These are phyloP conservation scores for Poeciliopsis infans DNA, from an alignment of 2,797 vertebrate genomes.

Conservation along the genomic window DNA sequence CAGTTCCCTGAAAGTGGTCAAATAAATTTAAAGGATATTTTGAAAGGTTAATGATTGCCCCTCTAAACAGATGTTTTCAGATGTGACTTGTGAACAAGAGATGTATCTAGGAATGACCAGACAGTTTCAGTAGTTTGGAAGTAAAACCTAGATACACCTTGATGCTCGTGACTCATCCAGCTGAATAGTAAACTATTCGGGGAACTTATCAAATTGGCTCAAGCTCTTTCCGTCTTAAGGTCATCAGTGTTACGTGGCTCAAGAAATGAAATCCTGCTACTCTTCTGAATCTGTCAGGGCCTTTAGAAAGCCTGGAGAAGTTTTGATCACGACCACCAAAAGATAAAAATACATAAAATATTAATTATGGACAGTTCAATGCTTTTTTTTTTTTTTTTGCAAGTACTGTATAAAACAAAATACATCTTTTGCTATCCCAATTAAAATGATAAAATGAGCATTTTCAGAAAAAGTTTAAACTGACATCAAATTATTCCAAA, in stretches of 20 bases:
- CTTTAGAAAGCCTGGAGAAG: background rate
- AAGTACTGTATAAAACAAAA: background rate
- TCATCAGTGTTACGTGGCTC: background rate
- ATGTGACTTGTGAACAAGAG: background rate
- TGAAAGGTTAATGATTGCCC: background rate
- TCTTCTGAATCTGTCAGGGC: background rate
- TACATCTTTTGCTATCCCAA: background rate
- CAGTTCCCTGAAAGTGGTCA: background rate
- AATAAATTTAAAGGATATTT: background rate
- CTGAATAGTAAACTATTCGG: background rate
- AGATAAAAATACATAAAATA: background rate
- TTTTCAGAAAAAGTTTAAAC: background rate
- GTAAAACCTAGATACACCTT: background rate
- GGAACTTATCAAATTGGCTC: background rate
- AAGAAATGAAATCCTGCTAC: background rate
- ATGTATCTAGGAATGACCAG: background rate
- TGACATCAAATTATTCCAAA: background rate
- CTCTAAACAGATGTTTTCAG: background rate
- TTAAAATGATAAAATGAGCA: background rate
- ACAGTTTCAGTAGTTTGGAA: background rate
- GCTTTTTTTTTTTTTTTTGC: background rate
- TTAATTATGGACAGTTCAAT: background rate
- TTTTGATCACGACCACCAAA: conserved; percentile 1
- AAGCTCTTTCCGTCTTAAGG: background rate
- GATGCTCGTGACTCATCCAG: background rate